phyloP scores from a whole-genome alignment of 2,888 invertebrate genomes.

The Campoplex capitator region DNA sequence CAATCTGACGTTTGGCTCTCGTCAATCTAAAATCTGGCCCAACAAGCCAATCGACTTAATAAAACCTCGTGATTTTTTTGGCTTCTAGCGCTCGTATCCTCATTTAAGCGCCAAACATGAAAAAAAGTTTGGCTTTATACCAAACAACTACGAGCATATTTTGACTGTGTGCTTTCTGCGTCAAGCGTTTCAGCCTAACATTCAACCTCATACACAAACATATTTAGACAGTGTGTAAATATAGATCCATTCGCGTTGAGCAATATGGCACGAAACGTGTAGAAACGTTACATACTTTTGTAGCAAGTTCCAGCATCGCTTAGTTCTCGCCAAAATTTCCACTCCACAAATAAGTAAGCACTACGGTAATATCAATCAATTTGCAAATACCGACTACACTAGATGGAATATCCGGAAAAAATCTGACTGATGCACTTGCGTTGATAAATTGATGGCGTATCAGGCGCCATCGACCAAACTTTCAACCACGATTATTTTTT shows the following conservation, averaged over 20 bases:
- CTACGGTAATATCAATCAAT: constrained; percentile 7
- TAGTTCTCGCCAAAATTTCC: constrained; percentile 30
- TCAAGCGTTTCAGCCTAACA: constrained; percentile 32
- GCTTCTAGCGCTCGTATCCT: constrained; percentile 24
- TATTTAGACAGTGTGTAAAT: not conserved
- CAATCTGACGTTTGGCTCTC: constrained; percentile 44
- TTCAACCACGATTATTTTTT: not conserved
- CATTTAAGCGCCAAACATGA: constrained; percentile 51
- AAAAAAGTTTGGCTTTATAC: constrained; percentile 61
- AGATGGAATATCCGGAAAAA: not conserved
- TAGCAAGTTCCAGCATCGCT: constrained; percentile 8
- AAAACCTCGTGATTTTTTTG: constrained; percentile 46
- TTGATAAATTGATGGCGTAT: not conserved
- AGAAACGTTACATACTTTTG: constrained; percentile 4
- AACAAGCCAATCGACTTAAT: constrained; percentile 64
- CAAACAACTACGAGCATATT: constrained; percentile 42
- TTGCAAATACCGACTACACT: not conserved
- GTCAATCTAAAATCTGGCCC: constrained; percentile 35
- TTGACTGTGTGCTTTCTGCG: constrained; percentile 35
- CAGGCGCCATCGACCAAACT: not conserved
- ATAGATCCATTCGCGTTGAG: not conserved
- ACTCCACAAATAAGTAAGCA: not conserved
- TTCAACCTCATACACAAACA: constrained; percentile 7
- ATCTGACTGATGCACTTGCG: not conserved
- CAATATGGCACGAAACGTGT: constrained; percentile 7